Base-by-base conservation (phyloP, 2,888 invertebrate species). In the Ichneumoninae sp. region DNA sequence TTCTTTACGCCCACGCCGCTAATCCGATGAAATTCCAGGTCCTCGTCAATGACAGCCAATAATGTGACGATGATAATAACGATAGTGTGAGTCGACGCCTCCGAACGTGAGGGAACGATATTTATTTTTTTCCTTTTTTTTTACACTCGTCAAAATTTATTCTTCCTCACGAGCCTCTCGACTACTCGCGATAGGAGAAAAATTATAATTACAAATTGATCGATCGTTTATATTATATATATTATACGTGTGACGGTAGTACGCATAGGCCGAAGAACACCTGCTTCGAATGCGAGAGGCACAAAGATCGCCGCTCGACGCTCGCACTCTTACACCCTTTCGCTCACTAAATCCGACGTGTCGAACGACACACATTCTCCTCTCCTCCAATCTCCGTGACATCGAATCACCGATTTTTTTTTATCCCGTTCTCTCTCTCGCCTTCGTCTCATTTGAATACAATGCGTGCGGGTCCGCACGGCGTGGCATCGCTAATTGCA, bases 371-470 rank as follows among this genome's bases (percentile, higher is more conserved):
- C 79, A 70, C 79, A 70, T 78, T 82, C 69, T 70, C 74, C 57
- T 44, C 68, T 50, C 3, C 44, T 44, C 44, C 44, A 72, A 52
- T 69, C 74, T 30, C 19, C 75, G 47, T 57, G 81, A 81, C 81
- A 57, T 81, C 54, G 91, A 88, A 76, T 91, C 90, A 52, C 86
- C 83, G 70, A 50, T 26, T 19, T 47, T 33, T 70, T 19, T 54
- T 44, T 50, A 66, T 50, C 80, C 87, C 87, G n/a, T 89, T 54
- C 74, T 82, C 79, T 79, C 66, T 83, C 75, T 54, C 74, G 80
- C 80, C 80, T 78, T 84, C 79, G 80, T 80, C 83, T 85, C 82
- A 91, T 91, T 90, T 90, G 88, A 91, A 91, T 91, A 91, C 91
- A 91, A 91, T 91, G 86, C 87, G 60, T 83, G 90, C 90, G 84